Evolutionary conservation across 2,888 invertebrate species (phyloP), one percentile per base, ranked within the genome.

Genomic region (Heliothis peltigera): DNA sequence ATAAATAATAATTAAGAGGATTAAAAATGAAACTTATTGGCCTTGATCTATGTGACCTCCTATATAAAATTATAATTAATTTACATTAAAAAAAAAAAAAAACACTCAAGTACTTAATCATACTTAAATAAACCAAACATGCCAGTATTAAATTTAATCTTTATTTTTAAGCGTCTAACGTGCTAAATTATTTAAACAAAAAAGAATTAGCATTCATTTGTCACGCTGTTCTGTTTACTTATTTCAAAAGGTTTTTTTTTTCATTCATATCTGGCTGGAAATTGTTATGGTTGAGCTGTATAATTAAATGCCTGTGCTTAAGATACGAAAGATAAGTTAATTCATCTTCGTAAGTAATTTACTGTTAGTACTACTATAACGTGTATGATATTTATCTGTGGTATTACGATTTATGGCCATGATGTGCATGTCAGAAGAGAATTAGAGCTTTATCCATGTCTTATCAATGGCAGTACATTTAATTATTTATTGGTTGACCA

Each of bases 61-160:
- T 18, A 49, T 39, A 42, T 18, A 35, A 39, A 66, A 49, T 60
- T 56, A 47, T 39, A 56, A 56, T 66, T 8, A 39, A 42, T 48
- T 48, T 44, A 46, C 48, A 21, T 66, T 58, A 46, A 39, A 25
- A 3, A 5, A 53, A 44, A 21, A 46, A 39, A 25, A 3, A 5
- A 53, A 44, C 15, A 19, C 10, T 64, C 48, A 66, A 71, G n/a
- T 46, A 51, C 55, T 48, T 65, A 65, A 55, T 58, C n/a, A 17
- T 35, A 22, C 44, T 32, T 1, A 18, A 51, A 54, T 44, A 46
- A 46, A 69, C 39, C 15, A 55, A n/a, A 32, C 32, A 46, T 44
- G 21, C 6, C 17, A 53, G 12, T 32, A 32, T 43, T n/a, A 2
- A 56, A 22, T 53, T 19, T 25, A 35, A 19, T 18, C 28, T 43